These are phyloP conservation scores for Oenanthe melanoleuca DNA, from an alignment of 2,113 vertebrate genomes.

Conservation along the genomic window DNA sequence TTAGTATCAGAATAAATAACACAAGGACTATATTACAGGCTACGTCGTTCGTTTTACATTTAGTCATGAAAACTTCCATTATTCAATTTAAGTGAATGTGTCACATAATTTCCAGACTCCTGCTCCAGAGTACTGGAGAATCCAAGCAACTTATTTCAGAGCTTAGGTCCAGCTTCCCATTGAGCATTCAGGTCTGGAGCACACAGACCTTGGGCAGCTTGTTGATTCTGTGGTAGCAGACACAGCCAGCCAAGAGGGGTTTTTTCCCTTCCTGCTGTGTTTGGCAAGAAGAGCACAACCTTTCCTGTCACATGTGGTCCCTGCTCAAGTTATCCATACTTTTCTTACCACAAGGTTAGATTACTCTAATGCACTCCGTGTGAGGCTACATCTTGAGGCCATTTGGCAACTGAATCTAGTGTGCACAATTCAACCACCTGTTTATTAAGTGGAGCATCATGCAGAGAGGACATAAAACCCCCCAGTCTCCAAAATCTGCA, in stretches of 20 bases:
- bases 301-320: slow-evolving; percentile 62
- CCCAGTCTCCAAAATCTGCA: slow-evolving; percentile 29
- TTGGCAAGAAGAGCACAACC: slow-evolving; percentile 59
- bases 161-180: slow-evolving; percentile 8
- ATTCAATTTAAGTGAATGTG: slow-evolving; percentile 53
- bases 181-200: neutral
- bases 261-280: slow-evolving; percentile 37
- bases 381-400: slow-evolving; percentile 69
- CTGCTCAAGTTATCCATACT: slow-evolving; percentile 63
- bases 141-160: slow-evolving; percentile 21
- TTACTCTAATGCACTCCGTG: slow-evolving; percentile 61
- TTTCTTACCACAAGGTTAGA: slow-evolving; percentile 62
- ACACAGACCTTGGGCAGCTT: neutral
- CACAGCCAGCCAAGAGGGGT: neutral
- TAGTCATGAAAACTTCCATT: slow-evolving; percentile 53
- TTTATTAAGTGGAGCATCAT: slow-evolving; percentile 72
- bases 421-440: slow-evolving; percentile 61
- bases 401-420: slow-evolving; percentile 61
- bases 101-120: slow-evolving; percentile 52
- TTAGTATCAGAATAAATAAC: slow-evolving; percentile 63
- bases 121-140: slow-evolving; percentile 16
- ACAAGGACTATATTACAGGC: slow-evolving; percentile 31
- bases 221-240: slow-evolving; percentile 34
- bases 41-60: slow-evolving; percentile 22
- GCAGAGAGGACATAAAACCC: slow-evolving; percentile 62